Evolutionary conservation across 2,888 invertebrate species (phyloP).

Genomic region (Nephrotoma guestfalica): DNA sequence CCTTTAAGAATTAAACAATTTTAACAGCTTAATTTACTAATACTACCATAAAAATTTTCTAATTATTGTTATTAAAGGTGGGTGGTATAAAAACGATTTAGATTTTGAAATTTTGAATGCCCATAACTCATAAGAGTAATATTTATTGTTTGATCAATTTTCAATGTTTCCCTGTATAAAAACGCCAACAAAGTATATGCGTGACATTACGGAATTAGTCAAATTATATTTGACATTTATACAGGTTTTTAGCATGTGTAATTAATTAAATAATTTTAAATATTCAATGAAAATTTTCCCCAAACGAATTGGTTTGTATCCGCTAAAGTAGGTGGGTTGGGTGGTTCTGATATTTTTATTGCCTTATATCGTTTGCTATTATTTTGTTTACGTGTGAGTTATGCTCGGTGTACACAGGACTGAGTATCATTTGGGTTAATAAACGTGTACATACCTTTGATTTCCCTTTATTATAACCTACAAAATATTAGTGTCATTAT

Average conservation of each 20-base stretch:
- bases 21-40: not conserved
- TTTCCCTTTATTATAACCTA: not conserved
- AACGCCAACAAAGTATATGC: not conserved
- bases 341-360: not conserved
- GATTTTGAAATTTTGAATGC: not conserved
- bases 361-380: not conserved
- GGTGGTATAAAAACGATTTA: not conserved
- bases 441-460: not conserved
- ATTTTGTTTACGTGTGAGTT: not conserved
- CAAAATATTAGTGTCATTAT: not conserved
- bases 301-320: not conserved
- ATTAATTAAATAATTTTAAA: not conserved
- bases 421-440: not conserved
- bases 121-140: not conserved
- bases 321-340: not conserved
- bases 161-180: not conserved
- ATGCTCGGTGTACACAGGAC: not conserved
- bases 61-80: not conserved
- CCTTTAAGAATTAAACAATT: not conserved
- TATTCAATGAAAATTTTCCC: not conserved
- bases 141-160: not conserved
- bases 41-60: not conserved
- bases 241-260: not conserved
- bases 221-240: not conserved
- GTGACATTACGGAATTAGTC: not conserved